Evolutionary conservation across 2,113 vertebrate species (phyloP).

Genomic region (Sitta europaea): DNA sequence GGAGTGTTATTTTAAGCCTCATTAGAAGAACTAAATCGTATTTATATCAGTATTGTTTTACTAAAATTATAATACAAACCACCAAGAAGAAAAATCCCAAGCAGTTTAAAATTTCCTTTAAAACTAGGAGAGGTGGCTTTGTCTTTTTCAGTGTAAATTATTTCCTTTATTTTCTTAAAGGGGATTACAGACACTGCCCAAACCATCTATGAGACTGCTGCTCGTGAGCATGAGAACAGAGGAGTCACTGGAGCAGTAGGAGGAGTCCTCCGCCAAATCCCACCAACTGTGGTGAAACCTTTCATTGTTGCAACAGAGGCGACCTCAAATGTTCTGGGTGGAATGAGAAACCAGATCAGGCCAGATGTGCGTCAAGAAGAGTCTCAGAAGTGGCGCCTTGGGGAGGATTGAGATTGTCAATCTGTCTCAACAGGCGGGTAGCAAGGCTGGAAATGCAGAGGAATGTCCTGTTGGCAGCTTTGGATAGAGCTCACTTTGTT

Average conservation of each 20-base stretch:
- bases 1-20: neutral
- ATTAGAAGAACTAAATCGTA: neutral
- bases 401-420: conserved; percentile 74
- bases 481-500: conserved; percentile 19
- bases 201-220: conserved; percentile 94
- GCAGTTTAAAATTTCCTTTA: neutral
- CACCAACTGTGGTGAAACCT: conserved; percentile 92
- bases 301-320: conserved; percentile 96
- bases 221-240: conserved; percentile 94
- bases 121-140: neutral
- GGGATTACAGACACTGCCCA: conserved; percentile 94
- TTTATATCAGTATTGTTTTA: neutral
- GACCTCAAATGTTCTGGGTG: conserved; percentile 93
- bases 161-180: conserved; percentile 60
- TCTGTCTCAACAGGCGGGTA: neutral
- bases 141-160: neutral
- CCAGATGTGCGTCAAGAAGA: conserved; percentile 96
- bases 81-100: neutral
- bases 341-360: conserved; percentile 98
- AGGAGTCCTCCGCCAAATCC: conserved; percentile 93
- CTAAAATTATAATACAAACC: neutral
- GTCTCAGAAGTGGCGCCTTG: conserved; percentile 95
- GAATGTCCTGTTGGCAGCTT: neutral
- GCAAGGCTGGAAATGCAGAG: neutral
- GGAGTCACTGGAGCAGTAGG: conserved; percentile 95